Conservation (phyloP, 2,113 vertebrate species). For the Chaetorhynchus papuensis region DNA sequence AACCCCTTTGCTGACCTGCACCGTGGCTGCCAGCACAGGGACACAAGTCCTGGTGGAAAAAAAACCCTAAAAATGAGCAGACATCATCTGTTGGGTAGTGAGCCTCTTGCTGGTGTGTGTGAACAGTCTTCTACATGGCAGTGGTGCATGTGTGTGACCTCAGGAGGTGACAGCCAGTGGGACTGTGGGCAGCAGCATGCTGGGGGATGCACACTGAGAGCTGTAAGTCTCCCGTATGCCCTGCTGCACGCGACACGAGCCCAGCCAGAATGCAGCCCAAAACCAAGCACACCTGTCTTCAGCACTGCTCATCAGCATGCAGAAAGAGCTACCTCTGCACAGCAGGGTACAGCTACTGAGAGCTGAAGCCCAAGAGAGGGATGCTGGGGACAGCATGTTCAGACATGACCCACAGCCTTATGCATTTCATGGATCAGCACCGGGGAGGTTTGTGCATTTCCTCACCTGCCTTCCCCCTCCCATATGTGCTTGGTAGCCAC, state of each 20-base stretch:
- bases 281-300: not conserved
- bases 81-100: accelerated
- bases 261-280: not conserved
- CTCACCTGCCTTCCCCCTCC: not conserved
- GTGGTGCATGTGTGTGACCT: accelerated
- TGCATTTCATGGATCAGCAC: not conserved
- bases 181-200: not conserved
- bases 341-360: not conserved
- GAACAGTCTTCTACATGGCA: accelerated
- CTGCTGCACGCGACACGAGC: not conserved
- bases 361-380: not conserved
- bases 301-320: not conserved
- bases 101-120: not conserved
- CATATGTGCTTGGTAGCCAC: not conserved
- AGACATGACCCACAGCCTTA: not conserved
- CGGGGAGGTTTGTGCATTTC: not conserved
- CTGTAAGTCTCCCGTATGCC: not conserved
- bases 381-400: not conserved
- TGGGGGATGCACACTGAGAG: not conserved
- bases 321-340: not conserved
- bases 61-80: not conserved
- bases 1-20: not conserved
- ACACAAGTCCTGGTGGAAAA: not conserved
- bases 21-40: not conserved
- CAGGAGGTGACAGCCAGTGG: not conserved